Base-by-base conservation (phyloP, 2,797 vertebrate species). In the Dipus sagitta region DNA sequence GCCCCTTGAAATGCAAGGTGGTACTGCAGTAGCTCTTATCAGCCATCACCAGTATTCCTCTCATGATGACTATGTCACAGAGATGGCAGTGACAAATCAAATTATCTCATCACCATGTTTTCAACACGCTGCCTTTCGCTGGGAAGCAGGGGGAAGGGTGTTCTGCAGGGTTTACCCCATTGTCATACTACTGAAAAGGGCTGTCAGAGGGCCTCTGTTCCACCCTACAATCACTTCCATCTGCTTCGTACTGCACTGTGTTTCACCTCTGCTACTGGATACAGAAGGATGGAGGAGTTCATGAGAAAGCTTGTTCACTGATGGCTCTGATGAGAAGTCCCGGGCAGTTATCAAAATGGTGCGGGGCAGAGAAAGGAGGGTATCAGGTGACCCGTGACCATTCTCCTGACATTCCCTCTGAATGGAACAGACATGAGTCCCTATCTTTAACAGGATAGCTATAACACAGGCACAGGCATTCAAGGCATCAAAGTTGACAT, bases 161-260 rank as follows among this genome's bases (percentile, higher is more conserved):
- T 23, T 54, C 76, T 47, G 26, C 38, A 80, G 86, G 76, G 80
- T 76, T 74, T 30, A 54, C 28, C 34, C 52, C 58, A 78, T 84
- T 84, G 76, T 94, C 80, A 14, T 71, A 38, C 17, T 42, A 24
- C 21, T 93, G 90, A 91, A 96, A 96, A 93, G 85, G 60, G 62
- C 82, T 79, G 54, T 95, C 94, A 80, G 78, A 94, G 21, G 47
- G 30, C 12, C 58, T 54, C 11, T 65, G 1, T 21, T 62, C 32
- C 62, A 34, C 47, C 18, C 72, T n/a, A 15, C 26, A 70, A 30
- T 92, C 76, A 65, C 38, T 32, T 28, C 76, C 17, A 30, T 71
- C 74, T 80, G 24, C 65, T 91, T 77, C 93, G 74, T 24, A 34
- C 20, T 74, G 76, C 58, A 70, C 72, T 62, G 68, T 92, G 52